phyloP scores from a whole-genome alignment of 1,140 invertebrate genomes.

The Stratiolaelaps scimitus region DNA sequence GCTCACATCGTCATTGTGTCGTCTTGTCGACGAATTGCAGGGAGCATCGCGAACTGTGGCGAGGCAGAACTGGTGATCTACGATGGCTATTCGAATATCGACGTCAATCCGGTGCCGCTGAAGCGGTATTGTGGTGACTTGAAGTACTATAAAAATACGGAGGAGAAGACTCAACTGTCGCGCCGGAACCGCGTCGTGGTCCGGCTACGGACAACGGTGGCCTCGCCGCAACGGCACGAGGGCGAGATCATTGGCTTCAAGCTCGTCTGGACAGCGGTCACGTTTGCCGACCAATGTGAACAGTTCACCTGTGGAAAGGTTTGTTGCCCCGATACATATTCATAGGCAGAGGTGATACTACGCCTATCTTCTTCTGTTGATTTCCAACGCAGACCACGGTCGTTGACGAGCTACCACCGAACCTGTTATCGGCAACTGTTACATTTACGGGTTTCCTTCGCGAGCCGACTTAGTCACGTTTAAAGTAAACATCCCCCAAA shows the following conservation, averaged over 20 bases:
- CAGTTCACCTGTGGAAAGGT: conserved; percentile 23
- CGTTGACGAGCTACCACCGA: no score
- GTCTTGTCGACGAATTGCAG: no score
- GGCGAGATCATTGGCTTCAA: conserved; percentile 38
- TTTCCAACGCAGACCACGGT: no score
- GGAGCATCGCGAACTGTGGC: conserved; percentile 36
- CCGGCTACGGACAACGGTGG: conserved; percentile 35
- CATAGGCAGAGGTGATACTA: no score
- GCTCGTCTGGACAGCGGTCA: conserved; percentile 41
- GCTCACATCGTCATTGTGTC: no score
- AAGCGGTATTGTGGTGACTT: conserved; percentile 39
- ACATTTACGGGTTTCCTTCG: no score
- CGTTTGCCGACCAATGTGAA: conserved; percentile 35
- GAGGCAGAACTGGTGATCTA: conserved; percentile 38
- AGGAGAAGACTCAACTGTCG: conserved; percentile 39
- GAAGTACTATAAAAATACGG: conserved; percentile 39
- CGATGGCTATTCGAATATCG: conserved; percentile 39
- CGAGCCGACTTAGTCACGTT: no score
- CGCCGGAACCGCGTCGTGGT: conserved; percentile 39
- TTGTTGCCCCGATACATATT: conserved; percentile 8
- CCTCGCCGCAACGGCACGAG: conserved; percentile 10
- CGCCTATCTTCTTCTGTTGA: no score
- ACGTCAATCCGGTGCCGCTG: conserved; percentile 33
- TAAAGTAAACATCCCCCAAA: no score
- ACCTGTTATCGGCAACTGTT: no score